These are phyloP conservation scores for Heteromurus nitidus DNA, from an alignment of 2,888 invertebrate genomes.

Conservation along the genomic window DNA sequence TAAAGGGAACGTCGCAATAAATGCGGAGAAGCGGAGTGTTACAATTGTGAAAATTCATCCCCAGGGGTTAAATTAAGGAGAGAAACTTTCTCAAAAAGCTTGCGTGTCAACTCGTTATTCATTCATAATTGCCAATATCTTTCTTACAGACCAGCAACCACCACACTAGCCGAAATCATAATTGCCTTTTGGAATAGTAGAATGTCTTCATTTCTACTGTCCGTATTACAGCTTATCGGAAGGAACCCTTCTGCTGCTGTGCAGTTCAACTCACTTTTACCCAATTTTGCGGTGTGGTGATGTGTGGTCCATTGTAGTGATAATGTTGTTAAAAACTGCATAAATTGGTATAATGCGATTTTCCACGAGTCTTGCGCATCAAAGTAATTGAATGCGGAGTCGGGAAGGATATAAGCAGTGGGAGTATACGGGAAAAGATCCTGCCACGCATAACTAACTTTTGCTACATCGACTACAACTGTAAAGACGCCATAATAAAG, in stretches of 20 bases:
- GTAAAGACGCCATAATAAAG: too few relatives aligned
- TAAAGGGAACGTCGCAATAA: neutral
- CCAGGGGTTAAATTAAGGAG: constrained; percentile 72
- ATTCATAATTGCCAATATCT: constrained; percentile 72
- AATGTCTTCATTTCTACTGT: too few relatives aligned
- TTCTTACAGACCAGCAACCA: constrained; percentile 63
- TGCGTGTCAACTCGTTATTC: constrained; percentile 69
- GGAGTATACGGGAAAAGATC: too few relatives aligned
- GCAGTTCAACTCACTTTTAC: constrained; percentile 21
- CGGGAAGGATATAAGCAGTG: too few relatives aligned
- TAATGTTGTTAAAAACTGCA: constrained; percentile 34
- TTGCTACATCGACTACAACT: too few relatives aligned
- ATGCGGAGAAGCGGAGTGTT: constrained; percentile 32
- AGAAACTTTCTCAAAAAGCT: constrained; percentile 35
- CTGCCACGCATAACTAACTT: too few relatives aligned
- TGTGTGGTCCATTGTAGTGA: constrained; percentile 25
- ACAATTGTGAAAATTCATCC: constrained; percentile 67
- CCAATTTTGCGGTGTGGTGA: neutral
- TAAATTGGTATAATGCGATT: constrained; percentile 30
- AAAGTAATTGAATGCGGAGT: too few relatives aligned
- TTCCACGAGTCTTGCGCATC: neutral
- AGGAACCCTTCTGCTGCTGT: too few relatives aligned
- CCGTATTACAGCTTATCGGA: neutral
- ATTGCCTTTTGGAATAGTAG: too few relatives aligned
- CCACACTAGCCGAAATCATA: too few relatives aligned